Evolutionary conservation across 2,113 vertebrate genomes (phyloP).

Genomic region (Pedetes capensis): DNA sequence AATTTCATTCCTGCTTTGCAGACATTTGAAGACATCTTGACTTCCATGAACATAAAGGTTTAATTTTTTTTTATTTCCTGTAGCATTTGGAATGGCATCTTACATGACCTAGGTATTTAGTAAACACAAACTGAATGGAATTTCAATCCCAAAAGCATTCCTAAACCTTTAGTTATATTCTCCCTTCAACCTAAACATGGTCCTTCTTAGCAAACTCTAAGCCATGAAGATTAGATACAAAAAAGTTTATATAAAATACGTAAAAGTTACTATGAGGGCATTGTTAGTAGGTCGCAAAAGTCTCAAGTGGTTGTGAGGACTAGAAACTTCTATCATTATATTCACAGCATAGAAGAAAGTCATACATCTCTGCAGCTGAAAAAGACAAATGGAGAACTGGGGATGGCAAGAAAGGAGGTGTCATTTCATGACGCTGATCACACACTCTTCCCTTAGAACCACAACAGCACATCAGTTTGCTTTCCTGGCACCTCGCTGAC

Average conservation of each 20-base stretch:
- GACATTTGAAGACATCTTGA: not conserved
- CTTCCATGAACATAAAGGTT: not conserved
- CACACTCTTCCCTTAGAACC: not conserved
- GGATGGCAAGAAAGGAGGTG: not conserved
- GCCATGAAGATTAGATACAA: not conserved
- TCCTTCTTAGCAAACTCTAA: not conserved
- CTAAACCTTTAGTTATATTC: not conserved
- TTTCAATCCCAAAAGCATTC: not conserved
- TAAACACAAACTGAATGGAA: not conserved
- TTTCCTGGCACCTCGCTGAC: not conserved
- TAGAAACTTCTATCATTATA: not conserved
- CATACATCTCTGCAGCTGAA: not conserved
- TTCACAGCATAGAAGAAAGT: not conserved
- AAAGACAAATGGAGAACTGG: not conserved
- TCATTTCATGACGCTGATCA: not conserved
- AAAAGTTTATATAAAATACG: not conserved
- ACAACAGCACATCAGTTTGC: not conserved
- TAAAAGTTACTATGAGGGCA: not conserved
- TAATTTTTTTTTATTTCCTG: conserved; percentile 22
- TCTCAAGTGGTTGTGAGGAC: not conserved
- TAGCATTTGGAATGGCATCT: not conserved
- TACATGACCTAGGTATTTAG: not conserved
- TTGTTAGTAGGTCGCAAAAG: not conserved
- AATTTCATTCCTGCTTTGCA: not conserved
- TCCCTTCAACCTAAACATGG: not conserved